Percentiles rank a stretch among this genome's conserved stretches.
These are phyloP conservation scores for Drosophila prostipennis DNA, from an alignment of 2,888 invertebrate species.

Conservation along the genomic window DNA sequence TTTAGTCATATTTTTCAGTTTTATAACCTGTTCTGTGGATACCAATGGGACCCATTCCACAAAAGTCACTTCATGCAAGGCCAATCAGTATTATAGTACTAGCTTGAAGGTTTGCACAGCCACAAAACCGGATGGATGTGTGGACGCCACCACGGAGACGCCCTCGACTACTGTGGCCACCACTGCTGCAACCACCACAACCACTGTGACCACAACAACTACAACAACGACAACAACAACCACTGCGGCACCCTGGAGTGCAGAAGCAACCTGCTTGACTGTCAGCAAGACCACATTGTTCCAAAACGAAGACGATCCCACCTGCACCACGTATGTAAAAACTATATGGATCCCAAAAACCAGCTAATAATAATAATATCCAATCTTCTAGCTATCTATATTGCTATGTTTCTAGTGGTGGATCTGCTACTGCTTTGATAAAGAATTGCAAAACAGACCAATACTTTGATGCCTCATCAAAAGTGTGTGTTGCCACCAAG, in stretches of 20 bases:
- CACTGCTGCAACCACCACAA: slow-evolving; percentile 4
- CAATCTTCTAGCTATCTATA: slow-evolving; percentile 6
- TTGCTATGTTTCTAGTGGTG: slow-evolving; percentile 12
- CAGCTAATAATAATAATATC: background rate
- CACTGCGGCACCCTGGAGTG: slow-evolving; percentile 24
- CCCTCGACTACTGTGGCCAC: slow-evolving; percentile 11
- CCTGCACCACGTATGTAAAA: slow-evolving; percentile 12
- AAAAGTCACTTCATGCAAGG: background rate
- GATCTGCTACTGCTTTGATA: slow-evolving; percentile 2
- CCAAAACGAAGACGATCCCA: slow-evolving; percentile 33
- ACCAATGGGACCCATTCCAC: slow-evolving; percentile 9
- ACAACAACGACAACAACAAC: background rate
- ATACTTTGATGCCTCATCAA: slow-evolving; percentile 27
- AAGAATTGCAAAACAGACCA: background rate
- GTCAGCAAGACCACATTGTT: background rate
- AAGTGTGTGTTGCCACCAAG: slow-evolving; percentile 12
- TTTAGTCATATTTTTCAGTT: background rate
- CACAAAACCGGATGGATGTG: slow-evolving; percentile 10
- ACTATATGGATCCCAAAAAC: too few species aligned
- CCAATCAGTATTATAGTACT: background rate
- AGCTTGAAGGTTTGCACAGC: slow-evolving; percentile 1
- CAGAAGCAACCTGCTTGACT: slow-evolving; percentile 13
- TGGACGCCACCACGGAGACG: background rate
- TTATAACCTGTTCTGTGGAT: slow-evolving; percentile 10
- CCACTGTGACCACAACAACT: slow-evolving; percentile 6